phyloP scores from a whole-genome alignment of 2,113 vertebrate species.

The Hiodon alosoides region DNA sequence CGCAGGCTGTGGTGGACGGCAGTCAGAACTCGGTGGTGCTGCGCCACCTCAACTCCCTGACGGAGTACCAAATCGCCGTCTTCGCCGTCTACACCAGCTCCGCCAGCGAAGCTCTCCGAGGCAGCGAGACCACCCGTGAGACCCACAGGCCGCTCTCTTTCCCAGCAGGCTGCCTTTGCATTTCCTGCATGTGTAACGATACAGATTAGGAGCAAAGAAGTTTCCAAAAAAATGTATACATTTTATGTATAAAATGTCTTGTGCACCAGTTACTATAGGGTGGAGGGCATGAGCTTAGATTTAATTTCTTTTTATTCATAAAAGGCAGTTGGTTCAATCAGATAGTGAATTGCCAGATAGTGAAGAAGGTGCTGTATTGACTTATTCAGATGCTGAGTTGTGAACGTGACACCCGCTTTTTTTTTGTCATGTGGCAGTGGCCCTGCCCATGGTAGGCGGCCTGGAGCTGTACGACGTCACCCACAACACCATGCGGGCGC shows the following conservation, averaged over 20 bases:
- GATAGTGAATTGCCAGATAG: no score
- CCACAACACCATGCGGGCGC: constrained; percentile 77
- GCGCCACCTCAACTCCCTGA: constrained; percentile 83
- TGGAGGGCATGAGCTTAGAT: no score
- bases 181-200: no score
- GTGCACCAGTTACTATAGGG: no score
- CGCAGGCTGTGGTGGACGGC: constrained; percentile 79
- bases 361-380: not conserved
- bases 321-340: no score
- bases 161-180: not conserved
- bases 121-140: constrained; percentile 83
- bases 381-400: not conserved
- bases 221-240: no score
- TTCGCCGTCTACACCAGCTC: constrained; percentile 83
- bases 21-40: constrained; percentile 69
- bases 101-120: constrained; percentile 83
- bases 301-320: no score
- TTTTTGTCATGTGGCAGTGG: constrained; percentile 61
- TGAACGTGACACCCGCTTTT: not conserved
- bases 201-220: no score
- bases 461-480: constrained; percentile 78
- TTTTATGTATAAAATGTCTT: no score
- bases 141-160: constrained; percentile 13
- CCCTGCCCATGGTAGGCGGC: constrained; percentile 75
- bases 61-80: constrained; percentile 89